phyloP scores from a whole-genome alignment of 2,888 invertebrate genomes.

The Catocala fraxini region DNA sequence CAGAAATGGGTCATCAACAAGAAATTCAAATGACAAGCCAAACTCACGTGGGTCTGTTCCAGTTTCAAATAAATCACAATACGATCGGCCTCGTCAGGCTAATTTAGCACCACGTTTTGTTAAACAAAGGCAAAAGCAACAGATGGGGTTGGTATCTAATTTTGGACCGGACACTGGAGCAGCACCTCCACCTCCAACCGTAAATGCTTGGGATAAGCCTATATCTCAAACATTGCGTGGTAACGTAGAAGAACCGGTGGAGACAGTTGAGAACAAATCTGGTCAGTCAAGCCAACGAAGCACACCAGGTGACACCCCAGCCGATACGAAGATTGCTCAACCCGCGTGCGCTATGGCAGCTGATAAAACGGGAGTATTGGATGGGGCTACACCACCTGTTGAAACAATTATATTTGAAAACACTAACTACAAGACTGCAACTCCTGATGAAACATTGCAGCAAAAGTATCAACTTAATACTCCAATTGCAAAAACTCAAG shows the following conservation, averaged over 20 bases:
- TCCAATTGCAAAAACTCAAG: slow-evolving; percentile 78
- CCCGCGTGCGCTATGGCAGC: slow-evolving; percentile 63
- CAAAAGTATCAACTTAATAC: slow-evolving; percentile 87
- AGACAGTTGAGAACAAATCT: slow-evolving; percentile 71
- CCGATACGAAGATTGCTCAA: slow-evolving; percentile 67
- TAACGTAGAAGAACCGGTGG: slow-evolving; percentile 78
- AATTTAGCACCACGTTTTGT: slow-evolving; percentile 93
- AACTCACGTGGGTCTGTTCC: slow-evolving; percentile 72
- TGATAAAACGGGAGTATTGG: slow-evolving; percentile 88
- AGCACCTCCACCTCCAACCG: slow-evolving; percentile 90
- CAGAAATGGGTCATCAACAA: slow-evolving; percentile 78
- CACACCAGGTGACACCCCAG: slow-evolving; percentile 75
- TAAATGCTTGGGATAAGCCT: slow-evolving; percentile 96
- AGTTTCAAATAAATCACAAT: slow-evolving; percentile 74
- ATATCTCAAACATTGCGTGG: slow-evolving; percentile 90
- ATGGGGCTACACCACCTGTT: slow-evolving; percentile 93
- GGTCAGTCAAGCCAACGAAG: slow-evolving; percentile 80
- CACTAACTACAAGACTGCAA: slow-evolving; percentile 94
- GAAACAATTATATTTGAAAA: slow-evolving; percentile 97
- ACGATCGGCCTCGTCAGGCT: slow-evolving; percentile 86
- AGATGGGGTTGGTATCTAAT: slow-evolving; percentile 76
- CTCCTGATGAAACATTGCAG: slow-evolving; percentile 90
- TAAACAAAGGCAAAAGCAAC: slow-evolving; percentile 90
- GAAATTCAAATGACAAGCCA: slow-evolving; percentile 78
- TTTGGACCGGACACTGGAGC: slow-evolving; percentile 86